Evolutionary conservation across 1,140 invertebrate species (phyloP), one percentile per base, ranked within the genome.

Genomic region (Pygmarrhopalites habei): DNA sequence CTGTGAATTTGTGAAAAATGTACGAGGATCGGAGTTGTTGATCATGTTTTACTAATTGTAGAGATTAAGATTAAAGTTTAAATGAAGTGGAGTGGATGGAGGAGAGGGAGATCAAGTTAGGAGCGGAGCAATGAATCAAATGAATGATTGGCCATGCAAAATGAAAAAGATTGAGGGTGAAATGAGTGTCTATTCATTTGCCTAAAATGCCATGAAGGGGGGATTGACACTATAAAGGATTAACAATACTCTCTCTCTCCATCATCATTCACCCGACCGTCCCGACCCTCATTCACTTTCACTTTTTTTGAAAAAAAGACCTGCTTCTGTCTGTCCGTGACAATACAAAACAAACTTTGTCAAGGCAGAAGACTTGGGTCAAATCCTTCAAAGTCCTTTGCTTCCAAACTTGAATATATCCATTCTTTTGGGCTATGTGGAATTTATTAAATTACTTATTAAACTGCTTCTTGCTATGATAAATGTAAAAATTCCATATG

Each of bases 131-230:
- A 30, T 56, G 52, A 51, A 62, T 63, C 53, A 63, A 51, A 30
- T 56, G 52, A 51, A 62, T 63, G 61, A 63, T 63, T 32, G 44
- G 43, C 61, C 61, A 41, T 63, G 61, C 28, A 35, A 28, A 63
- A 63, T 63, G 53, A n/a, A 47, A n/a, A 63, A 58, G 23, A 58
- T 43, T 28, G 56, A 46, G 56, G 56, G 56, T 58, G 23, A 58
- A 58, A 58, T 63, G 43, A 35, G 29, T 15, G 32, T 62, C 29
- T 44, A 55, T 62, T 62, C 43, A 62, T 56, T 30, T n/a, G 10
- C n/a, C 21, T 55, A 56, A 62, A 56, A 62, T n/a, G 35, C 52
- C 60, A 47, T 56, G 60, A 55, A 62, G 35, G 39, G 35, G 39
- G 60, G 60, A 62, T 62, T 62, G 60, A 62, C 60, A 62, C 60